Conservation (phyloP, 2,888 invertebrate species). For the Fabriciana adippe region DNA sequence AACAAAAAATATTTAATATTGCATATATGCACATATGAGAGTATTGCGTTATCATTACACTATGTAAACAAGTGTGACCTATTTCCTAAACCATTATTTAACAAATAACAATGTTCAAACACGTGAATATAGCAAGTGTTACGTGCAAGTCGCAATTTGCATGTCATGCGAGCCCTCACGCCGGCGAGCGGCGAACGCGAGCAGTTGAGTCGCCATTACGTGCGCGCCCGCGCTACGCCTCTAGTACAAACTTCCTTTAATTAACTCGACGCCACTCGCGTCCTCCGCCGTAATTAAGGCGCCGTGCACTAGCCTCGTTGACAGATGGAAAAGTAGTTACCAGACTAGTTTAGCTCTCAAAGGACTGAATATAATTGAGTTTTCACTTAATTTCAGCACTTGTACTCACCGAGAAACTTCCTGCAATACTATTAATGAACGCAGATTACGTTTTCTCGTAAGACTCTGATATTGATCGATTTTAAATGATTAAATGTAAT, state of each 20-base stretch:
- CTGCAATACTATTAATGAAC: not conserved
- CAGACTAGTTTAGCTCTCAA: slow-evolving; percentile 27
- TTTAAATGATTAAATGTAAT: not conserved
- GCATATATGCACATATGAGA: not conserved
- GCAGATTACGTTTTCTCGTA: not conserved
- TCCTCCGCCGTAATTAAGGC: slow-evolving; percentile 39
- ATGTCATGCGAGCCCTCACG: slow-evolving; percentile 26
- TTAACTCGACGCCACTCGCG: slow-evolving; percentile 40
- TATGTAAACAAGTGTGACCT: slow-evolving; percentile 13
- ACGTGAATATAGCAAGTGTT: slow-evolving; percentile 18
- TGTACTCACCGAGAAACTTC: slow-evolving; percentile 1
- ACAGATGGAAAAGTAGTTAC: slow-evolving; percentile 36
- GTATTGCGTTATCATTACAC: not conserved
- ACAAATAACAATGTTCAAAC: slow-evolving; percentile 17
- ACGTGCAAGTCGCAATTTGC: slow-evolving; percentile 28
- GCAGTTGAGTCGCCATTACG: slow-evolving; percentile 22
- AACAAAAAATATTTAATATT: not conserved
- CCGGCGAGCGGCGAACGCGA: slow-evolving; percentile 13
- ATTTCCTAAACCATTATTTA: slow-evolving; percentile 16
- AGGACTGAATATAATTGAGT: slow-evolving; percentile 27
- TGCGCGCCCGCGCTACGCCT: slow-evolving; percentile 19
- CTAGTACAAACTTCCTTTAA: slow-evolving; percentile 40
- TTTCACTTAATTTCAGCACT: slow-evolving; percentile 25
- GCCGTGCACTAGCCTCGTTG: slow-evolving; percentile 36
- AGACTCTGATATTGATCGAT: not conserved